Conservation (phyloP, 1,140 invertebrate species). For the Magallana angulata region DNA sequence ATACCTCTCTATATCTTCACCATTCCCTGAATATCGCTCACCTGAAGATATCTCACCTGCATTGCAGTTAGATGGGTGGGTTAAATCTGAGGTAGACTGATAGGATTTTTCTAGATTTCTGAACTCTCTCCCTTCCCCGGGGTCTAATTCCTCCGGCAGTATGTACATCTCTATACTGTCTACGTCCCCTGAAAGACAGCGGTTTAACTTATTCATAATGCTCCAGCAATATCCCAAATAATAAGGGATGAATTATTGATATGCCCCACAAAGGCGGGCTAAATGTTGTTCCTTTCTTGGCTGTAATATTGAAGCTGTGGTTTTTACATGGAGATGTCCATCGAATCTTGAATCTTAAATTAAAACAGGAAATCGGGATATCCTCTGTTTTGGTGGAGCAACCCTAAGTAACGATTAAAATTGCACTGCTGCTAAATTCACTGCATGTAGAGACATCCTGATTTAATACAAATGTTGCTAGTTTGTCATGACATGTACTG, state of each 20-base stretch:
- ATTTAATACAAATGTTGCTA: neutral
- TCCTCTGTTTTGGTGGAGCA: too few species aligned
- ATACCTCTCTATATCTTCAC: neutral
- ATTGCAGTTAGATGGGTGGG: neutral
- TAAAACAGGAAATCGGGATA: too few species aligned
- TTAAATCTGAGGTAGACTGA: neutral
- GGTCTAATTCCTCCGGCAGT: neutral
- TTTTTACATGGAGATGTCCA: too few species aligned
- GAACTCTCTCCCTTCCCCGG: neutral
- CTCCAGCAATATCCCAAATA: neutral
- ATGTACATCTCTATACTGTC: conserved; percentile 25
- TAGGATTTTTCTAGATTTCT: neutral
- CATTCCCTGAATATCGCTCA: neutral
- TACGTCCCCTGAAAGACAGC: neutral
- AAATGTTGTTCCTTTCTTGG: too few species aligned
- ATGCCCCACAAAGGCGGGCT: neutral
- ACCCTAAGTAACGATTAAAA: neutral
- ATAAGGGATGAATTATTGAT: conserved; percentile 31
- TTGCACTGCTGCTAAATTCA: neutral
- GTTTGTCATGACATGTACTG: neutral
- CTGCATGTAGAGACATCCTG: neutral
- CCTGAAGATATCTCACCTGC: neutral
- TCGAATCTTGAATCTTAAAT: too few species aligned
- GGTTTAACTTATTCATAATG: conserved; percentile 3
- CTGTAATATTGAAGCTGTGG: too few species aligned